Base-by-base conservation (phyloP, 2,888 invertebrate species). In the Griposia aprilina region DNA sequence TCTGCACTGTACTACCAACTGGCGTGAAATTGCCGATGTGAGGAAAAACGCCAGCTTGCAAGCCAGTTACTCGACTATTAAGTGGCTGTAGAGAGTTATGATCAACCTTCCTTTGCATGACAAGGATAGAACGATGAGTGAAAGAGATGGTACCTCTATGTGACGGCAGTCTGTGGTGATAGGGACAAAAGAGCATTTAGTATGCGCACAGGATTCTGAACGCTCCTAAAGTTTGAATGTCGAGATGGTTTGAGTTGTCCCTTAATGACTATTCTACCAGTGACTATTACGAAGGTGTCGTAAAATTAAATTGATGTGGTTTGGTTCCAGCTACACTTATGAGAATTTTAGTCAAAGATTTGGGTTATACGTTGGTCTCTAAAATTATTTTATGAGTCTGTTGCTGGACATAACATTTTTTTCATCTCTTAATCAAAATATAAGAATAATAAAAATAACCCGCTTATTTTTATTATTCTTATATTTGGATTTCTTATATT, bases 11-110 rank as follows among this genome's bases (percentile, higher is more conserved):
- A 17, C n/a, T 6, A 48, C 36, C 36, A 66, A 20, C 74, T 65
- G 74, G n/a, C n/a, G 48, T 55, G 45, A 82, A 72, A 67, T 70
- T 62, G 60, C 52, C 62, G 41, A 67, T 78, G 63, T 60, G 50
- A 67, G 75, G 67, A 86, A 84, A 85, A 86, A 84, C 88, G 84
- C 80, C 90, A 90, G 90, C 90, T 89, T 85, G 87, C 76, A 81
- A 85, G 80, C 71, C 76, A 83, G 84, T 88, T 80, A 87, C 84
- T 74, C 63, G 72, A 78, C 83, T 83, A 87, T 85, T 87, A 88
- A 89, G 83, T 85, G 87, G 77, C 78, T 81, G 66, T 74, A 76
- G 73, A 78, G 74, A 81, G 70, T 84, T 80, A 73, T 65, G 65
- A 63, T 70, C 52, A 82, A 85, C 55, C 59, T 41, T 66, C 74